A percentile compares a stretch with the other conserved stretches of the same genome.
phyloP scores from a whole-genome alignment of 2,113 vertebrate species.

The Salvelinus alpinus region DNA sequence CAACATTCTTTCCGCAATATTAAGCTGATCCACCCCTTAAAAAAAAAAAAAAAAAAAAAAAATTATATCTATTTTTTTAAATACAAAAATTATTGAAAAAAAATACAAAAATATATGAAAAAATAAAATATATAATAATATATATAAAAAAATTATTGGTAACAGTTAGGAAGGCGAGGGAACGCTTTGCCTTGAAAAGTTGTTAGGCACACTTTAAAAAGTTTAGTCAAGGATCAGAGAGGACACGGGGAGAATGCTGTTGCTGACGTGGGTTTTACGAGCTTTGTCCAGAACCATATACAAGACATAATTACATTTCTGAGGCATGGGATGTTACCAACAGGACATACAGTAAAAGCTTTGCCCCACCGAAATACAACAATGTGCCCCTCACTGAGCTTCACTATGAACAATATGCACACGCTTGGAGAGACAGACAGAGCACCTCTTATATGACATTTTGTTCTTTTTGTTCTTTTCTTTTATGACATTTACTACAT shows the following conservation, averaged over 20 bases:
- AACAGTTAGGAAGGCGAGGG: conserved; percentile 10
- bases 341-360: conserved; percentile 9
- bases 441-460: not conserved
- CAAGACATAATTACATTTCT: not conserved
- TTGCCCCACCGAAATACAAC: conserved; percentile 18
- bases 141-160: conserved; percentile 17
- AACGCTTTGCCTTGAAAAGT: conserved; percentile 1
- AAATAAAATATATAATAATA: too few relatives aligned
- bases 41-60: too few relatives aligned
- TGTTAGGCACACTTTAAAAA: conserved; percentile 9
- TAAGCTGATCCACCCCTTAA: too few relatives aligned
- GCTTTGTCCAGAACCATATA: not conserved
- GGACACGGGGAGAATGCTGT: not conserved
- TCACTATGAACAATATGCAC: not conserved
- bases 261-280: not conserved
- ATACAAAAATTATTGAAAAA: too few relatives aligned
- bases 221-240: conserved; percentile 15
- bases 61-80: too few relatives aligned
- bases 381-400: not conserved
- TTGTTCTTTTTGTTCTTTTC: too few relatives aligned
- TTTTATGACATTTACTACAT: not conserved
- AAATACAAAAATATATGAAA: too few relatives aligned
- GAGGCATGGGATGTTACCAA: conserved; percentile 16
- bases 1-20: too few relatives aligned
- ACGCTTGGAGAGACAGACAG: not conserved